phyloP scores from a whole-genome alignment of 2,888 invertebrate genomes.

The Gastrophysa polygoni region DNA sequence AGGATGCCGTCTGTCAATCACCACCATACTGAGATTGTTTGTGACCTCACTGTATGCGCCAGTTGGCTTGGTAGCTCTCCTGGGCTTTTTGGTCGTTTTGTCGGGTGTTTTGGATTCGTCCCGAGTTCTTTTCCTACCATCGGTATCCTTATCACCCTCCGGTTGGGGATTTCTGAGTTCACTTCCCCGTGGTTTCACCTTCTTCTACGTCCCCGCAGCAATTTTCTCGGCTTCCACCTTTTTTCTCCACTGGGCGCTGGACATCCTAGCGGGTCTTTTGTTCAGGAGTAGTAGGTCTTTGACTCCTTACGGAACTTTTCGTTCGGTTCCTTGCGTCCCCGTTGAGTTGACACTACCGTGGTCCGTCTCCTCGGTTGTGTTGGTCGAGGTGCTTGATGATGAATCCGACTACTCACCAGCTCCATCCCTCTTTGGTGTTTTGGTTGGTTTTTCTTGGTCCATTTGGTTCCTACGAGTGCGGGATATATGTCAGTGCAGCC shows the following conservation, averaged over 20 bases:
- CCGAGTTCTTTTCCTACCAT: neutral
- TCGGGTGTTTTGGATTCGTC: neutral
- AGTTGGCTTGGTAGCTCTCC: neutral
- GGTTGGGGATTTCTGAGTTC: neutral
- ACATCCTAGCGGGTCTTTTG: neutral
- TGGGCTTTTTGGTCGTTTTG: neutral
- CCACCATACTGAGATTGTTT: neutral
- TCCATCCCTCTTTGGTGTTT: neutral
- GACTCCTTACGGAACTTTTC: neutral
- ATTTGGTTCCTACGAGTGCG: neutral
- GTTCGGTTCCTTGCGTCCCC: neutral
- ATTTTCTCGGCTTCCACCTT: neutral
- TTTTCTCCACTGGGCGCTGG: neutral
- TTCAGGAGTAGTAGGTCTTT: neutral
- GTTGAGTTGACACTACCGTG: neutral
- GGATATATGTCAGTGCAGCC: neutral
- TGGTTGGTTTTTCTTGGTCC: neutral
- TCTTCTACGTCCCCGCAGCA: neutral
- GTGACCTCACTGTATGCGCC: neutral
- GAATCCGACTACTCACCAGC: neutral
- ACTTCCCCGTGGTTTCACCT: neutral
- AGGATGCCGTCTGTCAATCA: neutral
- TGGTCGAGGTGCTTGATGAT: slow-evolving; percentile 1
- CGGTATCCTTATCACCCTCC: neutral
- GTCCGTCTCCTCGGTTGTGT: neutral